These are phyloP conservation scores for Barypeithes pellucidus DNA, from an alignment of 2,888 invertebrate species.

Conservation along the genomic window DNA sequence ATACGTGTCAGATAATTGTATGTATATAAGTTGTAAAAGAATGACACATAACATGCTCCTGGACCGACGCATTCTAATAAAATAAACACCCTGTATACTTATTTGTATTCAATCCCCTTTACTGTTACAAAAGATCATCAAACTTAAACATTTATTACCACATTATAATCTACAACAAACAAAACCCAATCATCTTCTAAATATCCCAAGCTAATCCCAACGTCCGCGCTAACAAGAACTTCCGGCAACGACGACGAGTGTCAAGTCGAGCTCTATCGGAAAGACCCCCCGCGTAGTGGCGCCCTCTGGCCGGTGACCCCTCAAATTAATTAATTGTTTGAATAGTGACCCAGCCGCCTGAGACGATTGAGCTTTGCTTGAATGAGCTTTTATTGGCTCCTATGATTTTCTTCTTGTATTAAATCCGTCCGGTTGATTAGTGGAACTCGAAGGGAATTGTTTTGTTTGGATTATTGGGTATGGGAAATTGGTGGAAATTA, in stretches of 20 bases:
- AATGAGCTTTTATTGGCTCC: conserved; percentile 35
- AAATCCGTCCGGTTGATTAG: conserved; percentile 15
- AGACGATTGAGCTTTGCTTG: conserved; percentile 46
- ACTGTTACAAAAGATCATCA: conserved; percentile 1
- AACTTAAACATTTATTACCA: background rate
- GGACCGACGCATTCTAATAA: too few relatives aligned
- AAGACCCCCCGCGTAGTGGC: conserved; percentile 55
- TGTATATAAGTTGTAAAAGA: too few relatives aligned
- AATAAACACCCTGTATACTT: too few relatives aligned
- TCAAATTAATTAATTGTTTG: conserved; percentile 62
- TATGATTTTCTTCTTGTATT: conserved; percentile 30
- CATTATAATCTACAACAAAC: conserved; percentile 17
- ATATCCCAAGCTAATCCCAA: conserved; percentile 38
- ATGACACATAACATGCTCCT: too few relatives aligned
- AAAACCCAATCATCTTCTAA: conserved; percentile 1
- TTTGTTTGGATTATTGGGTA: background rate
- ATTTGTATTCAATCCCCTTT: background rate
- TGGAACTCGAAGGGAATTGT: conserved; percentile 3
- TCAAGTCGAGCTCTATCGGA: conserved; percentile 32
- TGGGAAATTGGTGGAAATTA: background rate
- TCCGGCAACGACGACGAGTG: conserved; percentile 40
- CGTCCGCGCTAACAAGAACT: conserved; percentile 33
- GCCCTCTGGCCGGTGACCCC: conserved; percentile 59
- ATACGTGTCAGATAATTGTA: too few relatives aligned
- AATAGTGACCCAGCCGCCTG: conserved; percentile 59